Evolutionary conservation across 2,888 invertebrate species (phyloP).

Genomic region (Chelonus formosanus): DNA sequence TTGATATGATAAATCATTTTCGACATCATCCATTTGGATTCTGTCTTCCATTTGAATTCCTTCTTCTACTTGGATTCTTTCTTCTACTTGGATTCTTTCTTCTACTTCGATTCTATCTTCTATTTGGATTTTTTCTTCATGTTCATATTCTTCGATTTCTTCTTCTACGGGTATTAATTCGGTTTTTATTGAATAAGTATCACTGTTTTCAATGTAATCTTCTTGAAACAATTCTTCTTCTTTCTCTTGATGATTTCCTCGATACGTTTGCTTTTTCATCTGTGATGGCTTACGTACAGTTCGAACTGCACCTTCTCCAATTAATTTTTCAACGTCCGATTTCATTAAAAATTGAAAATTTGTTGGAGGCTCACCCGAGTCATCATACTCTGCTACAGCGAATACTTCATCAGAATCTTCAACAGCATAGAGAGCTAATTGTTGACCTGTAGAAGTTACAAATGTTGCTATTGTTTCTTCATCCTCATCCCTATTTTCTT

Average conservation of each 20-base stretch:
- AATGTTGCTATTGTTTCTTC: constrained; percentile 63
- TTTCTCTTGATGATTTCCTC: background rate
- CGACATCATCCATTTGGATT: background rate
- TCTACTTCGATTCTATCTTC: too few species aligned
- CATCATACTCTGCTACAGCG: constrained; percentile 61
- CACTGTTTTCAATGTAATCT: too few species aligned
- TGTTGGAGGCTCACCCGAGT: constrained; percentile 60
- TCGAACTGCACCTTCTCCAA: constrained; percentile 61
- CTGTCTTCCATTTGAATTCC: too few species aligned
- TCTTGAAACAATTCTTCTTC: background rate
- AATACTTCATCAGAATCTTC: constrained; percentile 62
- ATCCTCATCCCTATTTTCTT: constrained; percentile 20
- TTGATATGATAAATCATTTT: constrained; percentile 17
- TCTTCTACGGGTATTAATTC: too few species aligned
- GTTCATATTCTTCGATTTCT: too few species aligned
- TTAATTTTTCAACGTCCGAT: constrained; percentile 61
- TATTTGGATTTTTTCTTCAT: too few species aligned
- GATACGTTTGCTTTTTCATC: constrained; percentile 50
- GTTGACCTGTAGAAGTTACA: constrained; percentile 59
- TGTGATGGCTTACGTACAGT: constrained; percentile 60
- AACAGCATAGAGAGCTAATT: constrained; percentile 60
- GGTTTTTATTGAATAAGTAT: too few species aligned
- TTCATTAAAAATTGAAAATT: constrained; percentile 62
- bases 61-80: too few species aligned
- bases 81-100: too few species aligned